Evolutionary conservation across 2,797 vertebrate species (phyloP).

Genomic region (Amblyraja radiata): DNA sequence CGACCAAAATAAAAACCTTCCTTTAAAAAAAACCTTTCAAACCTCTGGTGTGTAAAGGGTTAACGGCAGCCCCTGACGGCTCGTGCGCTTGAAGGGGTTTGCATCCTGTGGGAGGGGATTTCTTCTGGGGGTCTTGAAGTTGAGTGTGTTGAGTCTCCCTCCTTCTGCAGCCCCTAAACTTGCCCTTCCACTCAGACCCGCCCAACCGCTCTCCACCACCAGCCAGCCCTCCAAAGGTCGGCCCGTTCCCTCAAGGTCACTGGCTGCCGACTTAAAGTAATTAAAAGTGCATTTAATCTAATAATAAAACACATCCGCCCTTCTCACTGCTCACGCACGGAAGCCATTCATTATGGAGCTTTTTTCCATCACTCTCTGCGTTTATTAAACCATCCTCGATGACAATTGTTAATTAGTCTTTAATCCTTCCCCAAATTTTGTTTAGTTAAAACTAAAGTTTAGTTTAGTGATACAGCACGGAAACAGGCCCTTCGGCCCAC

Average conservation of each 20-base stretch:
- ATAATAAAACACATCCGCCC: conserved; percentile 9
- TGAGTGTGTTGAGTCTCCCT: too few species aligned
- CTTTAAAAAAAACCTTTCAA: too few species aligned
- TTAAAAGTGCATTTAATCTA: conserved; percentile 53
- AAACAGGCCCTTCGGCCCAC: too few species aligned
- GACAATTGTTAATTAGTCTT: background rate
- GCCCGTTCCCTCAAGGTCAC: conserved; percentile 69
- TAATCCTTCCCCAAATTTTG: too few species aligned
- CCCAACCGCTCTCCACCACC: background rate
- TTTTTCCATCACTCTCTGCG: background rate
- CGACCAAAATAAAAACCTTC: too few species aligned
- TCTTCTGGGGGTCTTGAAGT: background rate
- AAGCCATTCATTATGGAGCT: background rate
- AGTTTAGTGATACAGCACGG: too few species aligned
- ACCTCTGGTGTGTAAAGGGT: background rate
- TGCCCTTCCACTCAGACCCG: background rate
- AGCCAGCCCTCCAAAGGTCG: conserved; percentile 58
- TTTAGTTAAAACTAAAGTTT: too few species aligned
- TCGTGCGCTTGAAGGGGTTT: background rate
- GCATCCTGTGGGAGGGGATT: background rate
- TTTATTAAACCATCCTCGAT: background rate
- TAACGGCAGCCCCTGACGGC: background rate
- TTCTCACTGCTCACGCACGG: background rate
- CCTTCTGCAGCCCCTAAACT: background rate
- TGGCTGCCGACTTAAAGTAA: conserved; percentile 74